phyloP scores from a whole-genome alignment of 2,797 vertebrate species.

The Paedocypris micromegethes region DNA sequence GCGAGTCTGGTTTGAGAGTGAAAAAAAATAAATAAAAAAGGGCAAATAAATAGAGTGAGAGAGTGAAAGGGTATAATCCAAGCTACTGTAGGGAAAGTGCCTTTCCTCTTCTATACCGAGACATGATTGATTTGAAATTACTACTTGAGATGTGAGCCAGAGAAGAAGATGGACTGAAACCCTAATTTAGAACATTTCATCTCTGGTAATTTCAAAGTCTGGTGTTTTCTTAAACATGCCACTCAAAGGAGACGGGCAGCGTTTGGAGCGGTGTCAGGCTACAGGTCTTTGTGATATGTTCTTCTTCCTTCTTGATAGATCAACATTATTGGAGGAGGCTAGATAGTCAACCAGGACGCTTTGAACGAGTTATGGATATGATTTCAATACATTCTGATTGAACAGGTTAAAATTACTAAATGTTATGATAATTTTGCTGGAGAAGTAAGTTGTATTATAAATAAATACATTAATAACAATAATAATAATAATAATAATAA shows the following conservation, averaged over 20 bases:
- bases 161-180: constrained; percentile 37
- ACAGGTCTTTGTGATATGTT: neutral
- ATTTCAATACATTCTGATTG: too few species aligned
- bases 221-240: constrained; percentile 38
- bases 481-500: too few species aligned
- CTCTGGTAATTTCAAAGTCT: constrained; percentile 35
- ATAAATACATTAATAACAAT: too few species aligned
- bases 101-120: constrained; percentile 5
- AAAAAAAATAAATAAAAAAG: constrained; percentile 10
- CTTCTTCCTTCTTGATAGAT: constrained; percentile 19
- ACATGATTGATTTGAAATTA: constrained; percentile 43
- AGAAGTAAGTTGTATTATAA: too few species aligned
- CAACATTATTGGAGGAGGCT: too few species aligned
- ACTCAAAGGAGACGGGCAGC: constrained; percentile 15
- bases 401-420: too few species aligned
- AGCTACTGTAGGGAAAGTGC: constrained; percentile 25
- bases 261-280: neutral
- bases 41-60: constrained; percentile 22
- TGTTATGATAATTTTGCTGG: too few species aligned
- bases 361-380: too few species aligned
- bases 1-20: constrained; percentile 44
- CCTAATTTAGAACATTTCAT: constrained; percentile 39
- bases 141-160: constrained; percentile 43
- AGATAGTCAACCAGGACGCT: too few species aligned
- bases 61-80: constrained; percentile 23